Base-by-base conservation (phyloP, 2,888 invertebrate genomes). In the Germaria angustata region DNA sequence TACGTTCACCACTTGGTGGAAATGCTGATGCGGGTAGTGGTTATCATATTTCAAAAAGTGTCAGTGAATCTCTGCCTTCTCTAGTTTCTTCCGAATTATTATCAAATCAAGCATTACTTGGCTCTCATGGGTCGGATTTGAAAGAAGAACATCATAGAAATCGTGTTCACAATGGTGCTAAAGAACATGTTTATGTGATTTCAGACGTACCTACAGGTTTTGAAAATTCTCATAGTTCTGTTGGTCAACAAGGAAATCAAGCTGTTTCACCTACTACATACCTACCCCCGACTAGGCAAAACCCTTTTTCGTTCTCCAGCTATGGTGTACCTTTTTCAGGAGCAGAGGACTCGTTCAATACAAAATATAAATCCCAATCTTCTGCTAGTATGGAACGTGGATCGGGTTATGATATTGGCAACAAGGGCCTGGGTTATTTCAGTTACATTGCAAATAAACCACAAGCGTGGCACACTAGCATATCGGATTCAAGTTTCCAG, bases 361-460 rank as follows among this genome's bases (percentile, higher is more conserved):
- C 83, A 41, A 85, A 86, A 76, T 78, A 84, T 24, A 57, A 80
- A 3, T 59, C 84, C 24, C 61, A 61, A 11, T 6, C 11, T n/a
- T 15, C 32, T 24, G 49, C 20, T 15, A 46, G 17, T 5, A 32
- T 13, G 8, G 78, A 75, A 9, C 86, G 86, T 22, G 79, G 87
- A 0, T 90, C 91, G 0, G 79, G 85, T 6, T 91, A 91, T 83
- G 91, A 91, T 0, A 59, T 87, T 41, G 91, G 91, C 0, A 90
- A 91, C 77, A 91, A 91, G 79, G 91, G 91, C 5, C 68, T 91
- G 22, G 90, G 91, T 0, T 90, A 91, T 80, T 91, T 89, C 59
- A 39, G 84, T 84, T 90, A 86, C 65, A 86, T 87, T 2, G 84
- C 89, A 68, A 90, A 88, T 81, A 91, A 88, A 53, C 90, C 90